Evolutionary conservation across 2,113 vertebrate species (phyloP).

Genomic region (Centrocercus urophasianus): DNA sequence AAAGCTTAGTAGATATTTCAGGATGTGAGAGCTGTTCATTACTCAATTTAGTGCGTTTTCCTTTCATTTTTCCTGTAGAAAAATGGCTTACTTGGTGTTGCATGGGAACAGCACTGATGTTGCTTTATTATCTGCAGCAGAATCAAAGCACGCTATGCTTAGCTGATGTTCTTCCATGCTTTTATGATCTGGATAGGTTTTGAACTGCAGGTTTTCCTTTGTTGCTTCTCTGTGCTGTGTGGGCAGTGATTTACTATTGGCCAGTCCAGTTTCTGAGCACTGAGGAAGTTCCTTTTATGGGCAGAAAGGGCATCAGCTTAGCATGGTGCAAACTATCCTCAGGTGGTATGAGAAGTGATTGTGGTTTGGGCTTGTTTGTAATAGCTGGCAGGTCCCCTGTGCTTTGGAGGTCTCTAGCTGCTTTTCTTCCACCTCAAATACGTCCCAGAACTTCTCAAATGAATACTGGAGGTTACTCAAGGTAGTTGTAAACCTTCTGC

Average conservation of each 20-base stretch:
- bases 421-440: background rate
- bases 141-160: background rate
- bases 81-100: accelerated
- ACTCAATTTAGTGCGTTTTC: background rate
- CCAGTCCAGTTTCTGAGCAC: background rate
- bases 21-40: background rate
- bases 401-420: background rate
- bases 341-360: background rate
- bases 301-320: background rate
- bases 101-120: background rate
- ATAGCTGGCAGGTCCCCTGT: background rate
- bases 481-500: background rate
- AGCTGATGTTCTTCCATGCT: background rate
- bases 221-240: background rate
- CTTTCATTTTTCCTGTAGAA: background rate
- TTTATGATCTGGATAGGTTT: background rate
- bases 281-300: background rate
- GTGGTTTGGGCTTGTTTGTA: background rate
- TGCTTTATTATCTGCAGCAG: background rate
- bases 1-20: background rate
- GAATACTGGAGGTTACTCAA: background rate
- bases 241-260: background rate
- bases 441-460: background rate
- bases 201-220: background rate
- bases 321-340: background rate